These are phyloP conservation scores for Agapornis canus DNA, from an alignment of 2,797 vertebrate genomes.

Conservation along the genomic window DNA sequence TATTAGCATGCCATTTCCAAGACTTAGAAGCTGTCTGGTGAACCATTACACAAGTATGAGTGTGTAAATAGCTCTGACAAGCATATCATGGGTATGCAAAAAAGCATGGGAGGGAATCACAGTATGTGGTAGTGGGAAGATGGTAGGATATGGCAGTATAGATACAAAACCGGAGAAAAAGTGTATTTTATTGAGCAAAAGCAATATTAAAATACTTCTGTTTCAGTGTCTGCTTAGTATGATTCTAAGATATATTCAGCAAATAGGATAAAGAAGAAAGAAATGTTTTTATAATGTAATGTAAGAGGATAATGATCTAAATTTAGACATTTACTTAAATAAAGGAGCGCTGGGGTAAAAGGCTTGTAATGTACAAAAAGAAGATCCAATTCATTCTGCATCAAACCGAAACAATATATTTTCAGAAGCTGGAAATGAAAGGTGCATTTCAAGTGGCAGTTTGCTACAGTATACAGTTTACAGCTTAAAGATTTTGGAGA, in stretches of 20 bases:
- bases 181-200: not conserved
- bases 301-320: not conserved
- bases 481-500: not conserved
- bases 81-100: not conserved
- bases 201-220: not conserved
- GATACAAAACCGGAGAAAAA: not conserved
- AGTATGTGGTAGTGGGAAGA: not conserved
- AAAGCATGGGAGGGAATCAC: not conserved
- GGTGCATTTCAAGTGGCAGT: not conserved
- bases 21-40: not conserved
- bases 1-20: not conserved
- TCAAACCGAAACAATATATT: not conserved
- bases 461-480: not conserved
- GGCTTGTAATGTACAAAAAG: not conserved
- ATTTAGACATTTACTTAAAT: not conserved
- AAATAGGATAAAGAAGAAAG: not conserved
- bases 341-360: not conserved
- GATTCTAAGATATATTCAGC: not conserved
- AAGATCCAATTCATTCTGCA: not conserved
- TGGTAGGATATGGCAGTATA: not conserved
- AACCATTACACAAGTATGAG: not conserved
- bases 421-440: not conserved
- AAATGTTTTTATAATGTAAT: not conserved
- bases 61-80: not conserved
- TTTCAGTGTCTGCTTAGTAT: not conserved